Percentiles rank a stretch among this genome's conserved stretches.
Evolutionary conservation across 2,888 invertebrate genomes (phyloP).

Genomic region (Orthosia cruda): DNA sequence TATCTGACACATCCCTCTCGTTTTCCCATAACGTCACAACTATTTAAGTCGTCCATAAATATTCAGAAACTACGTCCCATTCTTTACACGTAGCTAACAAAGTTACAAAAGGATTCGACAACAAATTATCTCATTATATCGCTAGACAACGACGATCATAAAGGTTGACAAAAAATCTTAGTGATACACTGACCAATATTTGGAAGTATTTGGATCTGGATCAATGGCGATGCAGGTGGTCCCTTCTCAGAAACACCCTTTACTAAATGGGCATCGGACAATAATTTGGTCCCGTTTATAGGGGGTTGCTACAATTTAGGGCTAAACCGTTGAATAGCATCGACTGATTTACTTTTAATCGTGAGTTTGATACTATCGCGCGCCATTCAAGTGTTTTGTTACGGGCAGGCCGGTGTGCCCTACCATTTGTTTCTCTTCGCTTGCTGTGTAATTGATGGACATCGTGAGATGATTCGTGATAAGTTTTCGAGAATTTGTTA

Average conservation of each 20-base stretch:
- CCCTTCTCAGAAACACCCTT: slow-evolving; percentile 88
- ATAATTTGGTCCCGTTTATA: slow-evolving; percentile 78
- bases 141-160: slow-evolving; percentile 75
- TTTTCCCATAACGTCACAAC: slow-evolving; percentile 33
- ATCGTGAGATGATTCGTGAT: slow-evolving; percentile 62
- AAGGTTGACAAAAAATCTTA: slow-evolving; percentile 71
- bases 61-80: slow-evolving; percentile 56
- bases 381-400: slow-evolving; percentile 85
- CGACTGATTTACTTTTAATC: slow-evolving; percentile 89
- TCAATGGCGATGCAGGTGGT: slow-evolving; percentile 88
- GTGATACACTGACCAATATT: slow-evolving; percentile 80
- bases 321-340: slow-evolving; percentile 81
- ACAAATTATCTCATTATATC: slow-evolving; percentile 86
- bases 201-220: slow-evolving; percentile 80
- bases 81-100: slow-evolving; percentile 63
- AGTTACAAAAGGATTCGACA: slow-evolving; percentile 77
- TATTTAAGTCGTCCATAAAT: slow-evolving; percentile 53
- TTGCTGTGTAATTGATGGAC: slow-evolving; percentile 60
- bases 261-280: slow-evolving; percentile 78
- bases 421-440: slow-evolving; percentile 71
- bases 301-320: slow-evolving; percentile 84
- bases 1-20: slow-evolving; percentile 19
- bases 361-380: slow-evolving; percentile 87
- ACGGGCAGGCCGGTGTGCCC: slow-evolving; percentile 70
- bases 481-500: slow-evolving; percentile 51